These are phyloP conservation scores for Etheostoma spectabile DNA, from an alignment of 2,113 vertebrate genomes.

Conservation along the genomic window DNA sequence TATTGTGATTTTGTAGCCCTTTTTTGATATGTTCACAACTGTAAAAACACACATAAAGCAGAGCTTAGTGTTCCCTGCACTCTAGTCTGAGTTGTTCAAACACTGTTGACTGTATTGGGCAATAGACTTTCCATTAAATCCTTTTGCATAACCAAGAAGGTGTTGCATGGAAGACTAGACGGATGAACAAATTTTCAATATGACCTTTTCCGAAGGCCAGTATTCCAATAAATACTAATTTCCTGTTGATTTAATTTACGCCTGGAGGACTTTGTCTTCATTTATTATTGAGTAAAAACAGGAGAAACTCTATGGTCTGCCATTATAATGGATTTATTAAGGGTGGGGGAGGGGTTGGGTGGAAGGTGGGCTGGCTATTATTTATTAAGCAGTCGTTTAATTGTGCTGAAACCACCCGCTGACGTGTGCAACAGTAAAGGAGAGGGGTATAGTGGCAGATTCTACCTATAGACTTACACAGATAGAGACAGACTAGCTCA, in stretches of 20 bases:
- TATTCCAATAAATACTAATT: constrained; percentile 80
- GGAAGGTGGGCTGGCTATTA: constrained; percentile 57
- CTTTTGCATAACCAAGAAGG: constrained; percentile 59
- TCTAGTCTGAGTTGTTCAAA: constrained; percentile 27
- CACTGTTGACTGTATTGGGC: constrained; percentile 48
- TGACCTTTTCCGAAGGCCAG: constrained; percentile 76
- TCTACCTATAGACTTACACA: constrained; percentile 13
- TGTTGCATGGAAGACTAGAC: constrained; percentile 60
- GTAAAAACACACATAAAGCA: neutral
- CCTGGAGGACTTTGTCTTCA: constrained; percentile 78
- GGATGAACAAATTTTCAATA: constrained; percentile 76
- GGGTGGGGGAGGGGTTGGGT: constrained; percentile 14
- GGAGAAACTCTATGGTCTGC: constrained; percentile 57
- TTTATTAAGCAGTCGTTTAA: constrained; percentile 76
- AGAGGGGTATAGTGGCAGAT: neutral
- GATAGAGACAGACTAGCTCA: constrained; percentile 9
- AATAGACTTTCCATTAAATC: constrained; percentile 63
- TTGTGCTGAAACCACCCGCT: constrained; percentile 52
- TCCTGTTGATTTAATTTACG: constrained; percentile 81
- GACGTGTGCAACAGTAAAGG: constrained; percentile 12
- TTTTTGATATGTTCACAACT: neutral
- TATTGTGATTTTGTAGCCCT: neutral
- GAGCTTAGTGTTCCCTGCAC: neutral
- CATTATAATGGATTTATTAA: constrained; percentile 75
- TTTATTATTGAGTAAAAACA: constrained; percentile 79